Base-by-base conservation (phyloP, 2,888 invertebrate genomes). In the Trissolcus brochymenae region DNA sequence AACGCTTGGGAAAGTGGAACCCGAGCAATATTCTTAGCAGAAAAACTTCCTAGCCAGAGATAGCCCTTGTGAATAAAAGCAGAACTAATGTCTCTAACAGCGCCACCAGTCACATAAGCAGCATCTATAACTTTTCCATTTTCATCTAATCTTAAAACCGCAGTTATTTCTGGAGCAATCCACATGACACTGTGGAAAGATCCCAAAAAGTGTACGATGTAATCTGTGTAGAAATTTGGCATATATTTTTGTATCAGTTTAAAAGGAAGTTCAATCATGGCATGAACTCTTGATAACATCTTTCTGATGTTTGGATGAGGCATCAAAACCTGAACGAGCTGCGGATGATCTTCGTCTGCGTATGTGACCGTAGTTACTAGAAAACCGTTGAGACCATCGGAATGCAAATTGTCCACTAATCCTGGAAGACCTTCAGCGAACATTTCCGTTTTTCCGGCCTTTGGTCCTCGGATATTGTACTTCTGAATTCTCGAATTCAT, bases 381-480 rank as follows among this genome's bases (percentile, higher is more conserved):
- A 80, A 94, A 90, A 17, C 95, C 95, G 4, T 93, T 94, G 16
- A 92, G 91, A 77, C 94, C 93, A 17, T 90, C 89, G 0, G 86
- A 83, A 54, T 90, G 86, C 40, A 94, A 90, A 83, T 94, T 94
- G 85, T 94, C 93, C 0, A 93, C 93, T 1, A 82, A 76, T 88
- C 93, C 96, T 85, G 96, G 96, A 76, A 96, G 90, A 46, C 95
- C 95, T 82, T 96, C 94, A 4, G 94, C 90, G 84, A 98, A 96
- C 1, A 95, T 90, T 86, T 97, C 97, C 2, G 91, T 89, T 79
- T 92, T 90, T n/a, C 97, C 97, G 81, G 93, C 92, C 82, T 95
- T 95, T 0, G 93, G 90, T 2, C 98, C 98, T 85, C 93, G 93
- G 9, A 98, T 86, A 85, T 95, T 91, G 87, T 95, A 95, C 84